Evolutionary conservation across 2,113 vertebrate species (phyloP).

Genomic region (Brevimyrus niger): DNA sequence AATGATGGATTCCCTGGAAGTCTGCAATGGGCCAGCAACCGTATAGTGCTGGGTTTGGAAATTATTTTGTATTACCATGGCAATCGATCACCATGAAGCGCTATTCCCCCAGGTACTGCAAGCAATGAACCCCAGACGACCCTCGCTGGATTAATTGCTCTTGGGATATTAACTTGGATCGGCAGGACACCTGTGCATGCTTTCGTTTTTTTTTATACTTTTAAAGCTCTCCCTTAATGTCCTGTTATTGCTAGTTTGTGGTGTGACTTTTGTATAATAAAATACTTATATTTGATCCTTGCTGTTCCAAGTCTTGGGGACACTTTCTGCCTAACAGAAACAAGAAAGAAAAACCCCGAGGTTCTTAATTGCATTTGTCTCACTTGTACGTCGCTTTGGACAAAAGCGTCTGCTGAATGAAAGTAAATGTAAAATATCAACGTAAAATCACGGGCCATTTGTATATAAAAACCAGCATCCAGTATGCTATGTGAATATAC

Average conservation of each 20-base stretch:
- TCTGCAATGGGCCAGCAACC: background rate
- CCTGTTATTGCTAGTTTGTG: background rate
- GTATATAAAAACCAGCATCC: background rate
- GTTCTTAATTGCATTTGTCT: background rate
- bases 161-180: background rate
- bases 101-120: background rate
- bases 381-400: background rate
- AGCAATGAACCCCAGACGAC: background rate
- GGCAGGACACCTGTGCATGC: background rate
- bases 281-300: background rate
- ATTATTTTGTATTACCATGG: background rate
- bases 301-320: background rate
- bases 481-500: background rate
- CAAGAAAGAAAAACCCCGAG: background rate
- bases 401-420: background rate
- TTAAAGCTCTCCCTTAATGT: background rate
- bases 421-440: background rate
- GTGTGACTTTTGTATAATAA: background rate
- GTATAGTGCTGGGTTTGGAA: background rate
- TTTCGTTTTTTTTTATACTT: background rate
- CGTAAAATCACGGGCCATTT: background rate
- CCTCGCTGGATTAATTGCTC: background rate
- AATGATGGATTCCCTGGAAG: background rate
- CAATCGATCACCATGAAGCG: background rate
- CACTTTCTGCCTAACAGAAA: background rate